Evolutionary conservation across 2,888 invertebrate species (phyloP).

Genomic region (Lasioglossum calceatum): DNA sequence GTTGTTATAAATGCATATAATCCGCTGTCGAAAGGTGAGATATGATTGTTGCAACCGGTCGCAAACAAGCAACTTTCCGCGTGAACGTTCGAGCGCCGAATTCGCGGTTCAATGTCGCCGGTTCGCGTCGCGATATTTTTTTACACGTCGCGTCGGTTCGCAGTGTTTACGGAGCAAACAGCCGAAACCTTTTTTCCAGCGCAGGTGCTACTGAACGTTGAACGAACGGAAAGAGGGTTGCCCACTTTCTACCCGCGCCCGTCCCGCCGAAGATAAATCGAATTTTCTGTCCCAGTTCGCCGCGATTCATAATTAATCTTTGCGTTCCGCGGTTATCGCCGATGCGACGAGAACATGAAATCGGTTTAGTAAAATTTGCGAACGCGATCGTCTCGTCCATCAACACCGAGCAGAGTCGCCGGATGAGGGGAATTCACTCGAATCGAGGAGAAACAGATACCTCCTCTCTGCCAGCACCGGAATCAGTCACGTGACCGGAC

Average conservation of each 20-base stretch:
- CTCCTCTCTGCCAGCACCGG: too few relatives aligned
- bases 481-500: too few relatives aligned
- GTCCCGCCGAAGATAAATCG: conserved; percentile 47
- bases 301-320: conserved; percentile 52
- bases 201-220: conserved; percentile 50
- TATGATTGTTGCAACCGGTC: not conserved
- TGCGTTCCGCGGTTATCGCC: conserved; percentile 15
- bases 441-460: too few relatives aligned
- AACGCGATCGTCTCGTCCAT: not conserved
- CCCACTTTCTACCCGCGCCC: conserved; percentile 10
- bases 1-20: too few relatives aligned
- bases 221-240: conserved; percentile 34
- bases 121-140: conserved; percentile 23
- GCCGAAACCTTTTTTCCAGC: conserved; percentile 38
- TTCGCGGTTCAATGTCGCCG: not conserved
- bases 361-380: not conserved
- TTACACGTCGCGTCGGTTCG: not conserved
- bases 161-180: conserved; percentile 32
- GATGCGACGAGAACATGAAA: not conserved
- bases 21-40: too few relatives aligned
- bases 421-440: too few relatives aligned
- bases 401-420: not conserved
- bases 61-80: not conserved
- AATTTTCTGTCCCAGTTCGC: conserved; percentile 21
- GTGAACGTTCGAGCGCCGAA: not conserved